Conservation (phyloP, 2,888 invertebrate genomes). For the Folsomia manolachei region DNA sequence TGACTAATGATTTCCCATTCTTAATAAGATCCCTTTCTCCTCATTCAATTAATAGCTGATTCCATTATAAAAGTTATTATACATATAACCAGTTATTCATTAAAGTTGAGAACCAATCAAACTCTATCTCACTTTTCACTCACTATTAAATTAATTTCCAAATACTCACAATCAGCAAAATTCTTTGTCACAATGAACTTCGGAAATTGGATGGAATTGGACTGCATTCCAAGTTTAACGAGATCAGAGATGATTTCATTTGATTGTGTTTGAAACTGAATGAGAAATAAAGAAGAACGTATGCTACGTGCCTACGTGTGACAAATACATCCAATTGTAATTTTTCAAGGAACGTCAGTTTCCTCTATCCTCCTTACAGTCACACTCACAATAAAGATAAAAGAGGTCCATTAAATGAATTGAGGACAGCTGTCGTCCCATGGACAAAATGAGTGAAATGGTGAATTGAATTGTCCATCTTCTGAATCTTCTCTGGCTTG, state of each 20-base stretch:
- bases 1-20: too few species aligned
- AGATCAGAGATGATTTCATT: neutral
- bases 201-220: neutral
- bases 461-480: neutral
- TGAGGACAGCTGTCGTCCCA: neutral
- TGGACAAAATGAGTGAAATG: neutral
- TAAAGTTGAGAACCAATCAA: too few species aligned
- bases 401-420: neutral
- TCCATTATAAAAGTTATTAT: too few species aligned
- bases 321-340: neutral
- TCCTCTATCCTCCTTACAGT: neutral
- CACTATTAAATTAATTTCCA: neutral
- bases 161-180: neutral
- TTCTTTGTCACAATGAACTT: neutral
- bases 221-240: neutral
- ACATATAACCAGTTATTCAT: too few species aligned
- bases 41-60: too few species aligned
- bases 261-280: neutral
- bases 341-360: neutral
- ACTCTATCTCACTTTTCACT: neutral
- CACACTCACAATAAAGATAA: neutral
- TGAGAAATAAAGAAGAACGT: too few species aligned
- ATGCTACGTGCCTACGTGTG: too few species aligned
- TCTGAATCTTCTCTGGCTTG: too few species aligned
- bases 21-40: too few species aligned